Evolutionary conservation across 1,140 invertebrate genomes (phyloP).

Genomic region (Musca vetustissima): DNA sequence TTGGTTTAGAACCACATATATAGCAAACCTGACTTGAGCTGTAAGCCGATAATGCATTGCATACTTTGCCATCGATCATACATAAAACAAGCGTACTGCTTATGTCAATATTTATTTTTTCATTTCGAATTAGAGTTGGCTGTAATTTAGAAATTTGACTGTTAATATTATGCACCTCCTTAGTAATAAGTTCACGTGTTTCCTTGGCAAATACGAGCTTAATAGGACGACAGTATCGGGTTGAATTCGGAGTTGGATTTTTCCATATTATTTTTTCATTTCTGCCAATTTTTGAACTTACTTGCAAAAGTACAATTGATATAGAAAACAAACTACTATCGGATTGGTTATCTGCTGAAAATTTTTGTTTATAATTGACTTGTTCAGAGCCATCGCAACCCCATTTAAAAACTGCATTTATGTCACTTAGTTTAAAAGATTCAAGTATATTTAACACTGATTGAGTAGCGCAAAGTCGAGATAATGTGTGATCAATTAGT

Average conservation of each 20-base stretch:
- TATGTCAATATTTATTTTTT: neutral
- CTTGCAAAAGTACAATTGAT: neutral
- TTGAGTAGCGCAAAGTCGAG: neutral
- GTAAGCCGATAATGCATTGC: neutral
- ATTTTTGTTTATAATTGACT: neutral
- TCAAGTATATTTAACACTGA: neutral
- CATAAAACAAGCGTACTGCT: neutral
- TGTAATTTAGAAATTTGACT: neutral
- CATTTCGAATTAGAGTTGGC: neutral
- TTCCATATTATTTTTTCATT: neutral
- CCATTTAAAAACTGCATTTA: too few species aligned
- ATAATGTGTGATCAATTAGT: neutral
- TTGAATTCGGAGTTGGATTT: neutral
- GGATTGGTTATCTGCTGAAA: neutral
- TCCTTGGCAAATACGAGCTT: neutral
- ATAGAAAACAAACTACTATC: neutral
- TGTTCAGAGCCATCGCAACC: slow-evolving; percentile 6
- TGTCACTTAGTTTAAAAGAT: neutral
- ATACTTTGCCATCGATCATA: neutral
- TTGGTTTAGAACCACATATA: too few species aligned
- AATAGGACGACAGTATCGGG: neutral
- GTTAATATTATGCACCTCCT: neutral
- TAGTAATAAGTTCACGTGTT: neutral
- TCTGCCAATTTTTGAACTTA: neutral
- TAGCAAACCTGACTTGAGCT: too few species aligned